A percentile compares a stretch with the other conserved stretches of the same genome.
Conservation (phyloP, 2,113 vertebrate species). For the Ascaphus truei region DNA sequence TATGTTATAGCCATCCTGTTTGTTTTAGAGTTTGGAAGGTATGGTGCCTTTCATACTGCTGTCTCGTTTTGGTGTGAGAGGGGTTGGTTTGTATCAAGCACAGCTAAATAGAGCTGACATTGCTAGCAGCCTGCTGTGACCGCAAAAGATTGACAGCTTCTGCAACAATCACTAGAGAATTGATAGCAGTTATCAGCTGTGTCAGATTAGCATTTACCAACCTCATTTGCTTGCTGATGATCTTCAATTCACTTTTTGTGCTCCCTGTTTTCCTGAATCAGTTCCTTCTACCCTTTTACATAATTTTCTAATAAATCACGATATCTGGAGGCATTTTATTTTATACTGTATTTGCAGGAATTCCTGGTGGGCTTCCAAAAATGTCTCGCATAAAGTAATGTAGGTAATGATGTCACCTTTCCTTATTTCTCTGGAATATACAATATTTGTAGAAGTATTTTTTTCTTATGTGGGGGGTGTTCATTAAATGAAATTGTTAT, state of each 20-base stretch:
- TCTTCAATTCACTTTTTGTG: constrained; percentile 8
- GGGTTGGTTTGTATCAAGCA: no score
- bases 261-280: constrained; percentile 18
- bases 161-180: constrained; percentile 28
- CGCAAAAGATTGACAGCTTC: constrained; percentile 5
- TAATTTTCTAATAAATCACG: background rate
- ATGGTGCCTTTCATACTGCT: no score
- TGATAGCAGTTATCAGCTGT: constrained; percentile 3
- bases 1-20: no score
- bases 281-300: background rate
- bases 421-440: background rate
- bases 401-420: background rate
- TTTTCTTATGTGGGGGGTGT: background rate
- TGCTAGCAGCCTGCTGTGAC: background rate
- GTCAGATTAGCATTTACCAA: constrained; percentile 34
- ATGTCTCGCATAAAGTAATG: background rate
- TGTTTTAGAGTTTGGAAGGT: no score
- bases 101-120: no score
- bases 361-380: background rate
- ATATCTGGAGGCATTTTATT: background rate
- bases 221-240: constrained; percentile 25
- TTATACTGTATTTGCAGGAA: background rate
- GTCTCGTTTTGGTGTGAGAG: no score
- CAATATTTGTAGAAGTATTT: background rate
- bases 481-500: constrained; percentile 20